Base-by-base conservation (phyloP, 2,797 vertebrate species). In the Poecilia velifera region DNA sequence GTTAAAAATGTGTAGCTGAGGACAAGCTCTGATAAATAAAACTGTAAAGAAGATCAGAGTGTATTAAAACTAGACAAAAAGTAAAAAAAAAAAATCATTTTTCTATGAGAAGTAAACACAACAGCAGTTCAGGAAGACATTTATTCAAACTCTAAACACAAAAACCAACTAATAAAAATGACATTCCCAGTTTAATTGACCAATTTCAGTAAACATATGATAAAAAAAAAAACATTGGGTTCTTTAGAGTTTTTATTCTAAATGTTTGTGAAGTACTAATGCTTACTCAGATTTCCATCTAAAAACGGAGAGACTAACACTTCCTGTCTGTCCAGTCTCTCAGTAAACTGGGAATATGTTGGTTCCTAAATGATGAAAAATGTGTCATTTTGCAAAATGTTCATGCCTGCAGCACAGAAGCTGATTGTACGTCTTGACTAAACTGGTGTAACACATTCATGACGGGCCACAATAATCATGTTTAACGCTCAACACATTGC, bases 401-500 rank as follows among this genome's bases (percentile, higher is more conserved):
- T 90, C 84, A 80, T 84, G 84, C 82, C 89, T 86, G 81, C 87
- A 89, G 90, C 89, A 85, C 77, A 82, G 53, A 74, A 87, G 88
- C 93, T 92, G 93, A 95, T 94, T 94, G 90, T 89, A 87, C 93
- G 72, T 83, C 82, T 18, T 68, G 78, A 90, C 87, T 77, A 85
- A 92, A 92, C 78, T 77, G 78, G 62, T 86, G 82, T 25, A 76
- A 84, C 82, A 84, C 86, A 84, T 89, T 90, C 80, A 84, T 80
- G 87, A 87, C 64, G 66, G 86, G 85, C 72, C 76, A 80, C 89
- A 86, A 89, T 87, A 92, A 92, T 85, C 78, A 84, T 85, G 86
- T 86, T 87, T 81, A 81, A 90, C 90, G 88, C 83, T 86, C 77
- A 76, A 86, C 87, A 84, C 81, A 62, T 91, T 80, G 72, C 90